phyloP scores from a whole-genome alignment of 1,140 invertebrate genomes.

The Drosophila bocki region DNA sequence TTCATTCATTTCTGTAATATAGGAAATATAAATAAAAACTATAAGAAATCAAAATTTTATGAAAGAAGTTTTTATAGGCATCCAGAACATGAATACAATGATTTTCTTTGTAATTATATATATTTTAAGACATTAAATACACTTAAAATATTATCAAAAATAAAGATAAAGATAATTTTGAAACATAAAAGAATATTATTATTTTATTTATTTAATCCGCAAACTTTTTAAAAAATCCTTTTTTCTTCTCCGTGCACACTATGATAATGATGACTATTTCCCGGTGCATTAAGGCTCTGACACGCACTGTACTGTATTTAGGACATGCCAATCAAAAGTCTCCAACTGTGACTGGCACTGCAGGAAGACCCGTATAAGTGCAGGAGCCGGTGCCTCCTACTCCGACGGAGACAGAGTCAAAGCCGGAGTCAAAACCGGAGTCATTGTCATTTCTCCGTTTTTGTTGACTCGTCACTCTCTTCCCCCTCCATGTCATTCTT shows the following conservation, averaged over 20 bases:
- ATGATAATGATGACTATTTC: background rate
- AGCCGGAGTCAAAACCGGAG: slow-evolving; percentile 39
- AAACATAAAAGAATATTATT: too few relatives aligned
- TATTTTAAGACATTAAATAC: background rate
- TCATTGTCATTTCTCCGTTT: slow-evolving; percentile 57
- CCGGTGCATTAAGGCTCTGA: background rate
- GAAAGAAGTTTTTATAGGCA: too few relatives aligned
- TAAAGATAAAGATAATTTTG: too few relatives aligned
- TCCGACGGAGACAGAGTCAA: slow-evolving; percentile 5
- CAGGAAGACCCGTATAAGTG: slow-evolving; percentile 26
- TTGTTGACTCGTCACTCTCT: slow-evolving; percentile 55
- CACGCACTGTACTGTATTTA: slow-evolving; percentile 51
- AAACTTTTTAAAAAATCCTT: background rate
- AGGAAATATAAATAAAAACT: too few relatives aligned
- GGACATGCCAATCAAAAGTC: slow-evolving; percentile 72
- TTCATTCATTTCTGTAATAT: background rate
- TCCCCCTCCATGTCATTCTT: slow-evolving; percentile 28
- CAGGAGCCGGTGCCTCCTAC: slow-evolving; percentile 1
- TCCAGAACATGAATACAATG: rapidly evolving
- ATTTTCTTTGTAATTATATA: background rate
- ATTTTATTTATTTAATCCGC: background rate
- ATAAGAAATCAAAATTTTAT: too few relatives aligned
- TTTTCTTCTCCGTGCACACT: background rate
- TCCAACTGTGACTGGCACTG: slow-evolving; percentile 62
- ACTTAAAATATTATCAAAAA: background rate